A percentile compares a stretch with the other conserved stretches of the same genome.
These are phyloP conservation scores for Chromoteleia sp. DNA, from an alignment of 2,888 invertebrate genomes.

Conservation along the genomic window DNA sequence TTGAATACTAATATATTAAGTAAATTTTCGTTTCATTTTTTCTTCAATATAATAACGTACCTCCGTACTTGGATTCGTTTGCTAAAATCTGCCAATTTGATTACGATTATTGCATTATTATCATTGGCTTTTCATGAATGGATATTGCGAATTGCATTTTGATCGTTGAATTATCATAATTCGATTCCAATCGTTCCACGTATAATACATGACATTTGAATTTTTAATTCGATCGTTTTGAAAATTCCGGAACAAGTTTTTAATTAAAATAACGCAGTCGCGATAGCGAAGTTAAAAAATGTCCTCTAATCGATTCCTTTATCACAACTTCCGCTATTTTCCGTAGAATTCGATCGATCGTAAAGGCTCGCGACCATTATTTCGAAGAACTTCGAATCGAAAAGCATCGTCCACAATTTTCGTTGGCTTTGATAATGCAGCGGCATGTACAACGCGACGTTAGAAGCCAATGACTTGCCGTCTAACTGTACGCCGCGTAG, in stretches of 20 bases:
- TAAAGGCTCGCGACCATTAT: no score
- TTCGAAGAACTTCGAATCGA: constrained; percentile 1
- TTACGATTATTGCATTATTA: constrained; percentile 19
- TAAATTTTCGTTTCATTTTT: no score
- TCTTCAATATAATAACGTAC: no score
- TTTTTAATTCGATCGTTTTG: no score
- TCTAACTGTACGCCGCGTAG: constrained; percentile 21
- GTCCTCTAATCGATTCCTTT: no score
- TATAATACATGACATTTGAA: not conserved
- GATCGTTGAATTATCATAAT: constrained; percentile 23
- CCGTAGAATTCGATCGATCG: no score
- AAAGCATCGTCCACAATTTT: constrained; percentile 28
- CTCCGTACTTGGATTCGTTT: not conserved
- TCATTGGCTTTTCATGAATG: constrained; percentile 7
- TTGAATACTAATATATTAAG: no score
- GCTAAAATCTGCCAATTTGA: constrained; percentile 9
- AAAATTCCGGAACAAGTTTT: no score
- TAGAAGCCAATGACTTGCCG: constrained; percentile 48
- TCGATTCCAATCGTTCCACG: not conserved
- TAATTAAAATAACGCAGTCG: no score
- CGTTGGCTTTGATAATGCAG: constrained; percentile 6
- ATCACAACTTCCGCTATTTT: no score
- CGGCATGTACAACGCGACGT: constrained; percentile 21
- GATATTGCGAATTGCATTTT: constrained; percentile 16
- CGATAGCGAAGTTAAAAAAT: no score